These are phyloP conservation scores for Paramuricea clavata DNA, from an alignment of 92 coral and sea anemone species.

Conservation along the genomic window DNA sequence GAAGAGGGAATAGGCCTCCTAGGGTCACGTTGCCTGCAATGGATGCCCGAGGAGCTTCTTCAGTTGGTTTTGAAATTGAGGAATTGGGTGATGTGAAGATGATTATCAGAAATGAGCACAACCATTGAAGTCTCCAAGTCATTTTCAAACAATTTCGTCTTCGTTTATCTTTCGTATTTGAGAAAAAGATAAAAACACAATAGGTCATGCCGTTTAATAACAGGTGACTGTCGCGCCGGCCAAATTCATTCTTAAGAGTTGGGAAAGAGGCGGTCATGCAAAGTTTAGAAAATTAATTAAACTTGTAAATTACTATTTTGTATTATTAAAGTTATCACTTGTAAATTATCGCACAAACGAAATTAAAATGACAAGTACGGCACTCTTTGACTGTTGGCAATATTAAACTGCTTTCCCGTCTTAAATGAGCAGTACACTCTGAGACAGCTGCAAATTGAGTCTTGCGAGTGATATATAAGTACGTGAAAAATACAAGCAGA, in stretches of 20 bases:
- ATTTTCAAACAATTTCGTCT: not conserved
- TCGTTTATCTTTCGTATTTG: not conserved
- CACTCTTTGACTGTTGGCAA: too few species aligned
- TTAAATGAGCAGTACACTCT: too few species aligned
- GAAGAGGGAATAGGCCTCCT: not conserved
- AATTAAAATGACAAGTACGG: too few species aligned
- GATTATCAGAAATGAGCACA: not conserved
- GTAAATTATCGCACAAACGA: too few species aligned
- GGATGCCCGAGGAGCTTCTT: not conserved
- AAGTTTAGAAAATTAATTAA: not conserved
- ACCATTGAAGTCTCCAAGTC: not conserved
- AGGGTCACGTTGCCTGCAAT: conserved; percentile 19
- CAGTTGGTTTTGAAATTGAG: not conserved
- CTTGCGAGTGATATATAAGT: too few species aligned
- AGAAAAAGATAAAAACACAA: not conserved
- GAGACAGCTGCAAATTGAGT: too few species aligned
- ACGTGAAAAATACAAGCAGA: too few species aligned
- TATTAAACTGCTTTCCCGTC: too few species aligned
- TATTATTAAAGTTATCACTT: too few species aligned
- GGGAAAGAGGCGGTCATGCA: not conserved
- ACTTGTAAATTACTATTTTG: too few species aligned
- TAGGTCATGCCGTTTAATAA: too few species aligned
- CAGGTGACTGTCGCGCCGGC: not conserved
- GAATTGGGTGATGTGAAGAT: not conserved
- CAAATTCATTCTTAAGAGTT: too few species aligned